These are phyloP conservation scores for Saccostrea glomerata DNA, from an alignment of 1,140 invertebrate species.

Conservation along the genomic window DNA sequence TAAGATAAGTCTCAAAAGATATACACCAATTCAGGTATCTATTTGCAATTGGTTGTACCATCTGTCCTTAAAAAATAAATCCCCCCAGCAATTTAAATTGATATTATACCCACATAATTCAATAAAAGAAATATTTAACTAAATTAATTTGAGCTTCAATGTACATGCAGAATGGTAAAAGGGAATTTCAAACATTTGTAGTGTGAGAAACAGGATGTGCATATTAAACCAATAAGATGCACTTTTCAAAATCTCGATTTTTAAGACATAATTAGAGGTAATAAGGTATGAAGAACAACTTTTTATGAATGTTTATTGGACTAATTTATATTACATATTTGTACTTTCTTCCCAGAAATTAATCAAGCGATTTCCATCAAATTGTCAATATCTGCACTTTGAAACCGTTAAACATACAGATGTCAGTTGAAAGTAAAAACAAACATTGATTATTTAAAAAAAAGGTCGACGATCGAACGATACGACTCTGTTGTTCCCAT, in stretches of 20 bases:
- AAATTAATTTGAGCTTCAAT: too few relatives aligned
- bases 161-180: too few relatives aligned
- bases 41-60: too few relatives aligned
- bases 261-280: background rate
- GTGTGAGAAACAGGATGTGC: too few relatives aligned
- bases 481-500: background rate
- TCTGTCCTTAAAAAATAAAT: too few relatives aligned
- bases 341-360: background rate
- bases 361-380: constrained; percentile 6
- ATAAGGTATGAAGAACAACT: background rate
- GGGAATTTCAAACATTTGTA: too few relatives aligned
- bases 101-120: too few relatives aligned
- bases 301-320: background rate
- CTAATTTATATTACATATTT: background rate
- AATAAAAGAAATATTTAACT: background rate
- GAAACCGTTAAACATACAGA: background rate
- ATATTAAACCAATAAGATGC: too few relatives aligned
- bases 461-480: background rate
- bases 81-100: too few relatives aligned
- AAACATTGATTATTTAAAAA: constrained; percentile 23
- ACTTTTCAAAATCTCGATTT: too few relatives aligned
- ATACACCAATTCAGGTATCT: too few relatives aligned
- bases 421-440: constrained; percentile 25
- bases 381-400: constrained; percentile 9
- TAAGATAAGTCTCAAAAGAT: too few relatives aligned